Evolutionary conservation across 2,113 vertebrate genomes (phyloP).

Genomic region (Petrocephalus microphthalmus): DNA sequence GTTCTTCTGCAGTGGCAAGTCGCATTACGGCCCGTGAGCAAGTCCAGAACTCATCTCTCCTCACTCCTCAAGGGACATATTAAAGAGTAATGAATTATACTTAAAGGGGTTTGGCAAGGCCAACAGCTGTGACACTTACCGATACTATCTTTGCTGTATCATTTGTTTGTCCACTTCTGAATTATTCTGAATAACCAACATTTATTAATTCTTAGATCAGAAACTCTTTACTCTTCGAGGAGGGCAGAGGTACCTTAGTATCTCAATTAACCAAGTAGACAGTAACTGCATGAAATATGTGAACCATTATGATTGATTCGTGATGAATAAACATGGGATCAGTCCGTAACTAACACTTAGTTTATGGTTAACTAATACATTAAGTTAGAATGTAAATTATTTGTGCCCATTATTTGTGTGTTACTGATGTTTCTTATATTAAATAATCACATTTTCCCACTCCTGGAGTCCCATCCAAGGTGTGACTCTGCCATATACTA

Average conservation of each 20-base stretch:
- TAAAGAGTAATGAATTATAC: neutral
- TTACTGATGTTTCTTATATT: neutral
- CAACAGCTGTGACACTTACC: neutral
- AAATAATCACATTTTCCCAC: neutral
- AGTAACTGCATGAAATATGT: neutral
- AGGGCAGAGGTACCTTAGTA: neutral
- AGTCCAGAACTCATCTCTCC: neutral
- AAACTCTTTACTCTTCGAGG: neutral
- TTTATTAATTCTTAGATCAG: neutral
- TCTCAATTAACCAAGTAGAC: neutral
- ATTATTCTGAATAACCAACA: neutral
- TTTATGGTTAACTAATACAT: neutral
- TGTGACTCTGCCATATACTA: neutral
- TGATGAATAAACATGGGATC: neutral
- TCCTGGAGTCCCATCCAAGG: neutral
- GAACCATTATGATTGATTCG: neutral
- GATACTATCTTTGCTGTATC: neutral
- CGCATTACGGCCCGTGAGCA: neutral
- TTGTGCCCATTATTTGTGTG: neutral
- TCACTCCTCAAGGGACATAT: neutral
- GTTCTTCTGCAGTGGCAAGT: neutral
- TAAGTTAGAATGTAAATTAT: neutral
- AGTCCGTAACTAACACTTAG: neutral
- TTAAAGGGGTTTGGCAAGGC: neutral
- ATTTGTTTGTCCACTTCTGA: neutral